Evolutionary conservation across 2,888 invertebrate species (phyloP).

Genomic region (Entomobrya multifasciata): DNA sequence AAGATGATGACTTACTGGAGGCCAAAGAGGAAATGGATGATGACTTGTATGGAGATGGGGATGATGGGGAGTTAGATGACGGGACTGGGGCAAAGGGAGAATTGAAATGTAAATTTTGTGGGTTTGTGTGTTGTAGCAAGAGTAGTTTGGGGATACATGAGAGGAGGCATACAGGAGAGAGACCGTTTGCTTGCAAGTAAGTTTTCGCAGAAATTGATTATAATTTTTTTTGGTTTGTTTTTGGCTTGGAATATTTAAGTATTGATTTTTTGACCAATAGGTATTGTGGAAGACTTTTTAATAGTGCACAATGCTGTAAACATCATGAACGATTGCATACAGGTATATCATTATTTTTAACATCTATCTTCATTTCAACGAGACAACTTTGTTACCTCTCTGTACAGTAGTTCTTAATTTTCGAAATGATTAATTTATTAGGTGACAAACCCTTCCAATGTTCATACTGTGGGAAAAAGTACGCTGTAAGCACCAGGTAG

Average conservation of each 20-base stretch:
- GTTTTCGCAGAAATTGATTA: slow-evolving; percentile 3
- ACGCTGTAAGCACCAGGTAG: slow-evolving; percentile 76
- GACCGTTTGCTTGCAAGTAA: slow-evolving; percentile 76
- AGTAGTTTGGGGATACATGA: slow-evolving; percentile 75
- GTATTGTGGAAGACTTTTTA: slow-evolving; percentile 73
- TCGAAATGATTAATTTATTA: not conserved
- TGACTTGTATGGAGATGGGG: slow-evolving; percentile 46
- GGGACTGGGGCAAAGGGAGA: slow-evolving; percentile 68
- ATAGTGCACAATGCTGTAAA: slow-evolving; percentile 76
- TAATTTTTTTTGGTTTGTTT: too few species aligned
- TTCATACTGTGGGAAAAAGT: slow-evolving; percentile 74
- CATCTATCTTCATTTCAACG: too few species aligned
- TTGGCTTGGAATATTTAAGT: too few species aligned
- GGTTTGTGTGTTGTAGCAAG: slow-evolving; percentile 75
- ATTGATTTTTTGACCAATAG: slow-evolving; percentile 35
- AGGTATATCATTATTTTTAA: slow-evolving; percentile 43
- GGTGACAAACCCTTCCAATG: slow-evolving; percentile 76
- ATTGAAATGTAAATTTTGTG: slow-evolving; percentile 76
- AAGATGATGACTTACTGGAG: slow-evolving; percentile 66
- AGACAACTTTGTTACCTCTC: too few species aligned
- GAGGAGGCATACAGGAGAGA: slow-evolving; percentile 74
- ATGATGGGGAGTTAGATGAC: slow-evolving; percentile 43
- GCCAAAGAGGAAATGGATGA: slow-evolving; percentile 66
- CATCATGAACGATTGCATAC: slow-evolving; percentile 74
- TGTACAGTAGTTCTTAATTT: not conserved